Evolutionary conservation across 2,888 invertebrate species (phyloP).

Genomic region (Abscondita cerata): DNA sequence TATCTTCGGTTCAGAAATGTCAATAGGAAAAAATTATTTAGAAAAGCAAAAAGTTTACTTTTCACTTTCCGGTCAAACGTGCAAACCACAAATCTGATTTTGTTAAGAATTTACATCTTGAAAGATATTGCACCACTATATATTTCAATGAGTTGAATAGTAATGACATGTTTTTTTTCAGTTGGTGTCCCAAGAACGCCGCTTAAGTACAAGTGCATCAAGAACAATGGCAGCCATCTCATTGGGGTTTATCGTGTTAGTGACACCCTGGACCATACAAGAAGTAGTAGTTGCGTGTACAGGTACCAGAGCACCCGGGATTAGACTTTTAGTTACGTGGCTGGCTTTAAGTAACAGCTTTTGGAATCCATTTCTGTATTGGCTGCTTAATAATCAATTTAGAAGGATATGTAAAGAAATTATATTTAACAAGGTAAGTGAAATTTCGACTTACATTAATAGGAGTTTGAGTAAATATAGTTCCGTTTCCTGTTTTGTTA

Average conservation of each 20-base stretch:
- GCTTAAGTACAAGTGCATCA: conserved; percentile 80
- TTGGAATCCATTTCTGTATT: conserved; percentile 90
- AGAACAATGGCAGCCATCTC: conserved; percentile 93
- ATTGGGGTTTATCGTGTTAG: conserved; percentile 88
- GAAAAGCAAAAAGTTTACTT: too few relatives aligned
- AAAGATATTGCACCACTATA: too few relatives aligned
- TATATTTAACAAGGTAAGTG: conserved; percentile 75
- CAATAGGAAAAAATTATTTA: too few relatives aligned
- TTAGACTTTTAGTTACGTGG: conserved; percentile 89
- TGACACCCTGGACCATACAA: conserved; percentile 90
- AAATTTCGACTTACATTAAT: background rate
- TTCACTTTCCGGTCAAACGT: too few relatives aligned
- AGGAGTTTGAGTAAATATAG: too few relatives aligned
- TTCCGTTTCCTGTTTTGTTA: too few relatives aligned
- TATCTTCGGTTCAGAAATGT: too few relatives aligned
- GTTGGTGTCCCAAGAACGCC: conserved; percentile 69
- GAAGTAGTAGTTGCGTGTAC: conserved; percentile 91
- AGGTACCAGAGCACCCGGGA: conserved; percentile 78
- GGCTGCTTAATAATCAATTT: conserved; percentile 87
- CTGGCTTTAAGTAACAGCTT: conserved; percentile 86
- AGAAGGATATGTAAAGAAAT: conserved; percentile 80
- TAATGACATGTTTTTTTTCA: conserved; percentile 56
- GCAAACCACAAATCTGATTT: too few relatives aligned
- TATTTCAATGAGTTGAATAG: too few relatives aligned
- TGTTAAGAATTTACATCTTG: too few relatives aligned